phyloP scores from a whole-genome alignment of 2,888 invertebrate genomes.

The Tubulanus polymorphus region DNA sequence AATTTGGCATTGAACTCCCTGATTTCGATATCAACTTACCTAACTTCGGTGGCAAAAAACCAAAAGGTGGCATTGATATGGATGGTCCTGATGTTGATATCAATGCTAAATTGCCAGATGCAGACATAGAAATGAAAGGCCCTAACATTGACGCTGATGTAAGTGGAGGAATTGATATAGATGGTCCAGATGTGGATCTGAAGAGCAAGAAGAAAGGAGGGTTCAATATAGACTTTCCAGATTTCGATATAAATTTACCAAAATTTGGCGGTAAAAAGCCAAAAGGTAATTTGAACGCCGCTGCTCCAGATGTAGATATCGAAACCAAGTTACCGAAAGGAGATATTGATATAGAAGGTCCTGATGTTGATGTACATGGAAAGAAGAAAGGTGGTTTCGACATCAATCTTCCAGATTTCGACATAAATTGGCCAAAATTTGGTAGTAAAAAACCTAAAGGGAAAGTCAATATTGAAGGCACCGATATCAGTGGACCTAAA shows the following conservation, averaged over 20 bases:
- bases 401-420: not conserved
- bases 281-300: not conserved
- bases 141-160: conserved; percentile 1
- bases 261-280: not conserved
- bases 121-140: not conserved
- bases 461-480: no score
- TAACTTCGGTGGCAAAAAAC: no score
- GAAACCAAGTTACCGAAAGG: not conserved
- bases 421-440: not conserved
- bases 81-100: conserved; percentile 7
- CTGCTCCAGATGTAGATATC: not conserved
- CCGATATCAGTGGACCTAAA: no score
- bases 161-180: not conserved
- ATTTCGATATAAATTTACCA: not conserved
- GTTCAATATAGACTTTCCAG: conserved; percentile 1
- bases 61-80: no score
- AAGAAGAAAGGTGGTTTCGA: not conserved
- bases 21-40: conserved; percentile 2
- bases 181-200: not conserved
- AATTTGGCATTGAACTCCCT: not conserved
- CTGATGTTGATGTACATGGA: not conserved
- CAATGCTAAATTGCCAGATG: conserved; percentile 2
- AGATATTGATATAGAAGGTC: not conserved
- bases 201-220: not conserved
- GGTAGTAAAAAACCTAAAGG: no score